These are phyloP conservation scores for Nectonema munidae DNA, from an alignment of 2,888 invertebrate species.

Conservation along the genomic window DNA sequence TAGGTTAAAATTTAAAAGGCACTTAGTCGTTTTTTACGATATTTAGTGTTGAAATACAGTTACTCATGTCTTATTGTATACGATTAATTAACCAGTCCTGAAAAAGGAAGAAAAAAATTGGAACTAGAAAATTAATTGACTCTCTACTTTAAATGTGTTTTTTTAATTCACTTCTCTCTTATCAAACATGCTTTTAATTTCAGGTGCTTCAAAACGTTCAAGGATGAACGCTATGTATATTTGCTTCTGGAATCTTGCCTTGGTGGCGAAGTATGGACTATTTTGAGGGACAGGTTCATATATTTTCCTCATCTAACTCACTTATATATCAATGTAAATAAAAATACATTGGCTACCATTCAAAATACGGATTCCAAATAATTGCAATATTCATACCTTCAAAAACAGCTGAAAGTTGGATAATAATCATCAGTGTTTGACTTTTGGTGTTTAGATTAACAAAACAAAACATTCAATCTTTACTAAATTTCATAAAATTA, in stretches of 20 bases:
- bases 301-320: neutral
- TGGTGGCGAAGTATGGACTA: slow-evolving; percentile 74
- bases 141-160: neutral
- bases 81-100: neutral
- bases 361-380: neutral
- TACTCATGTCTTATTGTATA: neutral
- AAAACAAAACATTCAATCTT: too few species aligned
- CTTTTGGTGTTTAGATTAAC: too few species aligned
- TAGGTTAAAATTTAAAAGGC: too few species aligned
- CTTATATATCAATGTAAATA: neutral
- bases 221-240: slow-evolving; percentile 60
- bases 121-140: neutral
- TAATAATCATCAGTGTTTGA: too few species aligned
- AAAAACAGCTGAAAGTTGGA: too few species aligned
- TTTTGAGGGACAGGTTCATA: slow-evolving; percentile 39
- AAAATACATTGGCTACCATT: neutral
- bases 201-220: slow-evolving; percentile 56
- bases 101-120: neutral
- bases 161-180: slow-evolving; percentile 10
- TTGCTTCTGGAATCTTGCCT: slow-evolving; percentile 73
- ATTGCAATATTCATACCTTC: too few species aligned
- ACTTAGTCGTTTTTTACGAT: neutral
- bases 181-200: slow-evolving; percentile 17
- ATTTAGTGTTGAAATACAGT: neutral
- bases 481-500: too few species aligned